Conservation (phyloP, 1,140 invertebrate species). For the Protaetia brevitarsis region DNA sequence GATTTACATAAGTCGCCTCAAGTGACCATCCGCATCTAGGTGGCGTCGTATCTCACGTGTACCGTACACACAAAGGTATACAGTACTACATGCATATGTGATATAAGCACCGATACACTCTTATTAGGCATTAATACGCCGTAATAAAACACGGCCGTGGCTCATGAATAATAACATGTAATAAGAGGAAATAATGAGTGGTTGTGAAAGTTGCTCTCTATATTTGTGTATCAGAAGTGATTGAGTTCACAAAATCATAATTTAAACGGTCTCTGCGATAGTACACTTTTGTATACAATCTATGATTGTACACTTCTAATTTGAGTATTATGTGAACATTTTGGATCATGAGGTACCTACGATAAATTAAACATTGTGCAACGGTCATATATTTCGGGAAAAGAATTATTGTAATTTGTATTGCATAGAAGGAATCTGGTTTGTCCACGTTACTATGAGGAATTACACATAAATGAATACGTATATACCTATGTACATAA, state of each 20-base stretch:
- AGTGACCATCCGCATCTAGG: constrained; percentile 5
- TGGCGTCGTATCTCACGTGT: not conserved
- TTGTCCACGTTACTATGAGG: not conserved
- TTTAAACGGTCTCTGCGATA: not conserved
- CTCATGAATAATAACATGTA: constrained; percentile 25
- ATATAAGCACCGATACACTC: not conserved
- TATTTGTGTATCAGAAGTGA: constrained; percentile 10
- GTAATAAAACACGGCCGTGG: constrained; percentile 18
- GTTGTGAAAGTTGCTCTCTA: constrained; percentile 22
- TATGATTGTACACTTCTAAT: not conserved
- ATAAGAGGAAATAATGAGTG: constrained; percentile 23
- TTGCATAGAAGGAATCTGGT: not conserved
- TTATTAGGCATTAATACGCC: constrained; percentile 16
- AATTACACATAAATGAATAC: not conserved
- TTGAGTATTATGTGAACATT: not conserved
- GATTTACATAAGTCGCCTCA: not conserved
- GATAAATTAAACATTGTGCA: constrained; percentile 5
- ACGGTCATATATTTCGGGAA: not conserved
- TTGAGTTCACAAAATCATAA: constrained; percentile 14
- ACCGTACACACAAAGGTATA: not conserved
- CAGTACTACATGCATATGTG: not conserved
- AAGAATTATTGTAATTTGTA: constrained; percentile 1
- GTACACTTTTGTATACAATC: too few species aligned
- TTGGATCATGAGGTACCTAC: not conserved
- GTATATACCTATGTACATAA: too few species aligned